These are phyloP conservation scores for Pogoniulus pusillus DNA, from an alignment of 2,797 vertebrate genomes.

Conservation along the genomic window DNA sequence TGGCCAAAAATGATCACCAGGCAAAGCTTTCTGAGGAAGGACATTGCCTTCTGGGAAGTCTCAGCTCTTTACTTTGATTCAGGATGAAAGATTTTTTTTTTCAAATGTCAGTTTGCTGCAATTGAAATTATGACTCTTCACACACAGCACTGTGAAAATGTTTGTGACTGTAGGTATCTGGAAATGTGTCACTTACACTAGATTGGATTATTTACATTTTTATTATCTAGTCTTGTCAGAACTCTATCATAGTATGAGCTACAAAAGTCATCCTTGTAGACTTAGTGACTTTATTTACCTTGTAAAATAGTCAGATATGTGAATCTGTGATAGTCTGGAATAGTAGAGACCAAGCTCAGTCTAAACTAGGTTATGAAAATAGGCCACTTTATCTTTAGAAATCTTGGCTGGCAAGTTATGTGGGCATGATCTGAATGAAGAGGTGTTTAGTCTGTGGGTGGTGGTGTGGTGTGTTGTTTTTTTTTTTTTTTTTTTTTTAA, in stretches of 20 bases:
- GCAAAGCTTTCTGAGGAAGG: background rate
- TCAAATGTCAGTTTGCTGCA: background rate
- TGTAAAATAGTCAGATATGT: background rate
- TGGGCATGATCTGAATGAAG: background rate
- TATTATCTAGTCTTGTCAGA: background rate
- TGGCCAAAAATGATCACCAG: background rate
- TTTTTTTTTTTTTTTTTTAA: no score
- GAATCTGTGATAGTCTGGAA: background rate
- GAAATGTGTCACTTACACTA: background rate
- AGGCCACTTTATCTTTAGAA: conserved; percentile 72
- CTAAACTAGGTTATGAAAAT: conserved; percentile 71
- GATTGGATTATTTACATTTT: conserved; percentile 4
- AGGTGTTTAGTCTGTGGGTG: background rate
- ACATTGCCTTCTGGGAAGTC: background rate
- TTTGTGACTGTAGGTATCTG: background rate
- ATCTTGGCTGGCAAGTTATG: conserved; percentile 11
- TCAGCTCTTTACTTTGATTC: background rate
- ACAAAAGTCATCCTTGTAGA: background rate
- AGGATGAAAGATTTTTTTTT: background rate
- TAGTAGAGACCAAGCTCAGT: background rate
- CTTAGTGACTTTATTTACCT: background rate
- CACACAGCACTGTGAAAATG: background rate
- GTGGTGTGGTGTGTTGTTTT: no score
- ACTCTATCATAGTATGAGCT: background rate
- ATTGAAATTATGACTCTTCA: background rate